These are phyloP conservation scores for Drosophila mayaguana DNA, from an alignment of 2,888 invertebrate genomes.

Conservation along the genomic window DNA sequence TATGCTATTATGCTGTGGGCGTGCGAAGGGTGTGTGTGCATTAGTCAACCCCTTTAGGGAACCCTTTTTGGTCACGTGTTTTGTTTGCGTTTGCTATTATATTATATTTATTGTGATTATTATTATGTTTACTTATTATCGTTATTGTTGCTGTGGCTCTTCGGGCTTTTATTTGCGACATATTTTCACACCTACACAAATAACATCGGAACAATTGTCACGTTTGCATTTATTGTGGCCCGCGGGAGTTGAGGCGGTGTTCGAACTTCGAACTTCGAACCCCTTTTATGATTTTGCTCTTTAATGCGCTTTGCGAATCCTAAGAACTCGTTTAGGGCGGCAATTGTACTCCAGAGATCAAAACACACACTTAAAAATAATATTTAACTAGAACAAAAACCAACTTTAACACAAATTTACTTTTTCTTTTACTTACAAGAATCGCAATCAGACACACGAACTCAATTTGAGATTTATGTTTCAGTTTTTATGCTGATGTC, in stretches of 20 bases:
- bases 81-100: conserved; percentile 75
- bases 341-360: not conserved
- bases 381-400: conserved; percentile 3
- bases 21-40: conserved; percentile 36
- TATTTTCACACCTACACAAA: conserved; percentile 84
- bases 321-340: conserved; percentile 5
- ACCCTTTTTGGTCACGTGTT: conserved; percentile 40
- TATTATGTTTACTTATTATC: conserved; percentile 60
- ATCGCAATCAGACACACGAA: conserved; percentile 20
- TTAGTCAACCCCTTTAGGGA: conserved; percentile 29
- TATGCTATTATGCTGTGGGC: conserved; percentile 41
- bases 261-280: conserved; percentile 12
- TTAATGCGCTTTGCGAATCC: conserved; percentile 44
- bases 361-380: conserved; percentile 15
- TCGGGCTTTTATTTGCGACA: conserved; percentile 65
- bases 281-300: conserved; percentile 50
- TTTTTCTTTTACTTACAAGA: conserved; percentile 42
- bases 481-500: conserved; percentile 10
- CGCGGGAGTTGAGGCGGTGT: conserved; percentile 42
- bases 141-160: conserved; percentile 47
- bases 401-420: not conserved
- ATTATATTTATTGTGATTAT: conserved; percentile 65
- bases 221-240: conserved; percentile 72
- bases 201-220: conserved; percentile 77
- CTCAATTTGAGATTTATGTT: conserved; percentile 8